Evolutionary conservation across 2,888 invertebrate genomes (phyloP).

Genomic region (Charanyca ferruginea): DNA sequence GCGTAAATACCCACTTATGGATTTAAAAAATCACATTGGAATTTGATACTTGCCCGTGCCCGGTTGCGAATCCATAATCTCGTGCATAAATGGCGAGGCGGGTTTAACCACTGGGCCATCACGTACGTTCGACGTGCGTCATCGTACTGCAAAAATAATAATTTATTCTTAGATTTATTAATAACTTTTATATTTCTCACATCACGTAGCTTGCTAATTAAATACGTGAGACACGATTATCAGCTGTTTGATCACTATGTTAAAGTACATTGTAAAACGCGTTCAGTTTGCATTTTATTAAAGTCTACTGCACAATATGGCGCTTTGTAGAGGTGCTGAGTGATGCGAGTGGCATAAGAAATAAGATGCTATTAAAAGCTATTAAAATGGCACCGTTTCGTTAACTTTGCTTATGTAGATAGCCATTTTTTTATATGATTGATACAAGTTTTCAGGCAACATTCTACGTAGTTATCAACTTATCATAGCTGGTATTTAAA

Average conservation of each 20-base stretch:
- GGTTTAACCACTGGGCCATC: too few species aligned
- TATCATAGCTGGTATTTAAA: too few species aligned
- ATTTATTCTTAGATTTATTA: constrained; percentile 54
- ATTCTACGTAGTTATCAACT: too few species aligned
- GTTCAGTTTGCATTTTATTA: constrained; percentile 83
- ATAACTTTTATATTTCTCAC: constrained; percentile 64
- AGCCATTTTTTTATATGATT: too few species aligned
- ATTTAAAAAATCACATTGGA: too few species aligned
- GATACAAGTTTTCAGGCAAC: too few species aligned
- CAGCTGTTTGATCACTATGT: constrained; percentile 72
- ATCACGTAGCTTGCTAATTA: constrained; percentile 75
- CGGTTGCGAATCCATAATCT: too few species aligned
- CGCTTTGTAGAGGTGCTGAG: constrained; percentile 20
- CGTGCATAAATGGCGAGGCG: too few species aligned
- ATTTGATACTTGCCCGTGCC: too few species aligned
- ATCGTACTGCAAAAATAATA: constrained; percentile 34
- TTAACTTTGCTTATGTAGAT: too few species aligned
- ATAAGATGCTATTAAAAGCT: constrained; percentile 4
- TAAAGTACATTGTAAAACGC: constrained; percentile 74
- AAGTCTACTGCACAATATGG: constrained; percentile 58
- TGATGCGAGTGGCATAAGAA: constrained; percentile 4
- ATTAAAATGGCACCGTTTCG: background rate
- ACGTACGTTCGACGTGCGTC: too few species aligned
- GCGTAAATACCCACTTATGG: too few species aligned
- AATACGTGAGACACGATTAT: constrained; percentile 79